A percentile compares a stretch with the other conserved stretches of the same genome.
Conservation (phyloP, 2,113 vertebrate species). For the Cygnus buccinator region DNA sequence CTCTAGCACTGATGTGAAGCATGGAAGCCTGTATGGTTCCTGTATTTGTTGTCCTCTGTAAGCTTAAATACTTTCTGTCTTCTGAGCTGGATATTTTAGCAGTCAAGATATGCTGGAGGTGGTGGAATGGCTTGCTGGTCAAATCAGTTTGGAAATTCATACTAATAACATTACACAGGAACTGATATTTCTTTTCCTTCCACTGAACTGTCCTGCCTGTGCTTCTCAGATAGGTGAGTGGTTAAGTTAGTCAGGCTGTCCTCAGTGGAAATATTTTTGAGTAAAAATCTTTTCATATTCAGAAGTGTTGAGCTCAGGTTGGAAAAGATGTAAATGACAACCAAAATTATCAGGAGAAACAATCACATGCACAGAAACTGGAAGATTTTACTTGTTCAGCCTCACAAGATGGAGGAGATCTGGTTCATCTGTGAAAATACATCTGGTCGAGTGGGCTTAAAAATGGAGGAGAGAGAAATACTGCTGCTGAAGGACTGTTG, state of each 20-base stretch:
- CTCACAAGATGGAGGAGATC: neutral
- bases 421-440: neutral
- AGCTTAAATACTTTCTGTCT: neutral
- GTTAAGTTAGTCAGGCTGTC: neutral
- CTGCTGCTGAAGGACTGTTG: neutral
- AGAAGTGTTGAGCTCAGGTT: neutral
- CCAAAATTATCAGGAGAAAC: neutral
- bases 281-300: neutral
- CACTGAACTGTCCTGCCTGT: neutral
- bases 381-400: neutral
- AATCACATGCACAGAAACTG: neutral
- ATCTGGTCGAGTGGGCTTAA: neutral
- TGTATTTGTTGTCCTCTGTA: neutral
- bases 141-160: neutral
- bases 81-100: neutral
- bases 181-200: neutral
- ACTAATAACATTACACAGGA: neutral
- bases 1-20: neutral
- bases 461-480: neutral
- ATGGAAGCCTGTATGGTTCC: fast-evolving
- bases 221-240: neutral
- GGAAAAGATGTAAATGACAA: neutral
- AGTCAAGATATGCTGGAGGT: neutral
- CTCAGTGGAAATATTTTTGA: neutral
- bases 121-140: neutral